These are phyloP conservation scores for Acleris holmiana DNA, from an alignment of 2,888 invertebrate genomes.

Conservation along the genomic window DNA sequence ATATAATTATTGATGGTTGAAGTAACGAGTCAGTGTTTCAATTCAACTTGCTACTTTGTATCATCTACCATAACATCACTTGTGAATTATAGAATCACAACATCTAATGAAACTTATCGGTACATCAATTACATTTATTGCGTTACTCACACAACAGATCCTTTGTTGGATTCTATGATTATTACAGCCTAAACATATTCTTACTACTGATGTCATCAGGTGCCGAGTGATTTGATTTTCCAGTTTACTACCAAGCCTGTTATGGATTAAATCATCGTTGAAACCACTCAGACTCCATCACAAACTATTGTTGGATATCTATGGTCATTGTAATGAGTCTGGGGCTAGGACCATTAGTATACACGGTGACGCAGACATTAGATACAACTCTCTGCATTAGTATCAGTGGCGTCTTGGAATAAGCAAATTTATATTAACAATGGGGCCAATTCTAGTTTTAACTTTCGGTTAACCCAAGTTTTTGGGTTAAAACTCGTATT, in stretches of 20 bases:
- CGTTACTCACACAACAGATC: conserved; percentile 38
- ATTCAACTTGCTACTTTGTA: background rate
- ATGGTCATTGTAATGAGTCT: background rate
- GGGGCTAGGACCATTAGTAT: background rate
- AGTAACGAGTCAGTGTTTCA: too few species aligned
- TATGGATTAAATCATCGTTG: conserved; percentile 27
- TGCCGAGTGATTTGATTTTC: conserved; percentile 44
- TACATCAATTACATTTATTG: conserved; percentile 23
- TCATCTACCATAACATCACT: conserved; percentile 2
- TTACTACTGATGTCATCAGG: conserved; percentile 47
- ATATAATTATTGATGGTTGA: too few species aligned
- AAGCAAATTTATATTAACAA: too few species aligned
- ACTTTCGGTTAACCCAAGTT: too few species aligned
- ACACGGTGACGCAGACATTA: background rate
- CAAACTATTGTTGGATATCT: background rate
- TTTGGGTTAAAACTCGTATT: too few species aligned
- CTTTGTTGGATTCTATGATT: conserved; percentile 32
- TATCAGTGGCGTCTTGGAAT: too few species aligned
- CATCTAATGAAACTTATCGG: conserved; percentile 21
- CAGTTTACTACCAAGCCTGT: conserved; percentile 40
- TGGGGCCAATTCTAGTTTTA: too few species aligned
- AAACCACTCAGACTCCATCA: background rate
- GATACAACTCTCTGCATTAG: background rate
- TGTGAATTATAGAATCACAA: background rate
- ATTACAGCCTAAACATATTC: conserved; percentile 36